phyloP scores from a whole-genome alignment of 2,888 invertebrate genomes.

The Plagodis pulveraria region DNA sequence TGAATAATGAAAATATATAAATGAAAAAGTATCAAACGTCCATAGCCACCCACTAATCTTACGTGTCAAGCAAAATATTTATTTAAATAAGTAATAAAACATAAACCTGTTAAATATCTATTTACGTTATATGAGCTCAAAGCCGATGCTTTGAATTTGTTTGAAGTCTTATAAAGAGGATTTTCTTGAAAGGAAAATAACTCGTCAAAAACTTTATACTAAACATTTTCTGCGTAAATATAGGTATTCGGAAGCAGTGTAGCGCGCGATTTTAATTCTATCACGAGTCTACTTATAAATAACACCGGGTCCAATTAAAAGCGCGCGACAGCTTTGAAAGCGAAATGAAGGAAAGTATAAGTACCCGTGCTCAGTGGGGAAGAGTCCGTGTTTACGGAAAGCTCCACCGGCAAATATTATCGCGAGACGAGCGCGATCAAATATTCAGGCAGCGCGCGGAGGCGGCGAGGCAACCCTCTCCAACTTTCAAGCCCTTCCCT shows the following conservation, averaged over 20 bases:
- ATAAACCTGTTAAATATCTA: conserved; percentile 54
- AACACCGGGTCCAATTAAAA: conserved; percentile 81
- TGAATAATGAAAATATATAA: neutral
- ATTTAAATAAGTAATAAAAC: conserved; percentile 30
- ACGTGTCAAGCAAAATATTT: conserved; percentile 8
- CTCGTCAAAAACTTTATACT: conserved; percentile 74
- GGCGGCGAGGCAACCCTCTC: conserved; percentile 85
- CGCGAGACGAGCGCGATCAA: conserved; percentile 83
- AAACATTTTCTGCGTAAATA: conserved; percentile 62
- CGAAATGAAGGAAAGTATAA: conserved; percentile 74
- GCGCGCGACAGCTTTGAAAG: conserved; percentile 78
- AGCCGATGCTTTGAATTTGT: conserved; percentile 65
- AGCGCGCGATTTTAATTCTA: conserved; percentile 81
- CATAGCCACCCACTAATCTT: conserved; percentile 11
- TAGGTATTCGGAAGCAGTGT: conserved; percentile 71
- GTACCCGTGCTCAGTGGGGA: conserved; percentile 68
- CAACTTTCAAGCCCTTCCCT: conserved; percentile 86
- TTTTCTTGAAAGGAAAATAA: conserved; percentile 69
- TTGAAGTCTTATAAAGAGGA: conserved; percentile 72
- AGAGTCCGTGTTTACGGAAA: conserved; percentile 82
- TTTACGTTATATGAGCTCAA: conserved; percentile 51
- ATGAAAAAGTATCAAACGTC: conserved; percentile 4
- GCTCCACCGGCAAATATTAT: conserved; percentile 83
- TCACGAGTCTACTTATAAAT: conserved; percentile 80
- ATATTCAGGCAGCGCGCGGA: conserved; percentile 80